Evolutionary conservation across 2,113 vertebrate species (phyloP).

Genomic region (Euleptes europaea): DNA sequence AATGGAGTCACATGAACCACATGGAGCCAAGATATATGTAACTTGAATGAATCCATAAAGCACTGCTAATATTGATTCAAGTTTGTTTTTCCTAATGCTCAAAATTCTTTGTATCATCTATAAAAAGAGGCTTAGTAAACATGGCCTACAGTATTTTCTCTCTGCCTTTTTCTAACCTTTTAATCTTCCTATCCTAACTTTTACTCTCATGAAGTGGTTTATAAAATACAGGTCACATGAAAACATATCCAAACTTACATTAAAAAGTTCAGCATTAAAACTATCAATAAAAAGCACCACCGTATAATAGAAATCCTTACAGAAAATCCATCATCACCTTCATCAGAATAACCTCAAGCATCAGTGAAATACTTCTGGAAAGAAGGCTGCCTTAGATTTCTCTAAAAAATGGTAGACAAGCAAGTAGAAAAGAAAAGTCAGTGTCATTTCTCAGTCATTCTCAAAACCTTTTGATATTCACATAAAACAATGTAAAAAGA

Average conservation of each 20-base stretch:
- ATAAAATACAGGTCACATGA: not conserved
- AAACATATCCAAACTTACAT: not conserved
- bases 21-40: accelerated
- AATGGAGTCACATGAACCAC: no score
- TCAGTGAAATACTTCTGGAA: no score
- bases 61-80: not conserved
- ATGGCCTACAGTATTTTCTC: not conserved
- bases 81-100: not conserved
- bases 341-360: no score
- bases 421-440: not conserved
- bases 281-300: no score
- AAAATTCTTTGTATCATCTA: not conserved
- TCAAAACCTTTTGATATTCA: not conserved
- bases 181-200: accelerated
- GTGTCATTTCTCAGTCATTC: not conserved
- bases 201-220: accelerated
- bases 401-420: no score
- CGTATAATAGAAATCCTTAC: no score
- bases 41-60: accelerated
- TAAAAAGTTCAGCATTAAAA: no score
- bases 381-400: no score
- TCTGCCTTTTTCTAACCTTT: not conserved
- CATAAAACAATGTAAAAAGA: not conserved
- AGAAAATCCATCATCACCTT: no score
- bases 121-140: not conserved